Base-by-base conservation (phyloP, 2,797 vertebrate genomes). In the Rallus crepitans region DNA sequence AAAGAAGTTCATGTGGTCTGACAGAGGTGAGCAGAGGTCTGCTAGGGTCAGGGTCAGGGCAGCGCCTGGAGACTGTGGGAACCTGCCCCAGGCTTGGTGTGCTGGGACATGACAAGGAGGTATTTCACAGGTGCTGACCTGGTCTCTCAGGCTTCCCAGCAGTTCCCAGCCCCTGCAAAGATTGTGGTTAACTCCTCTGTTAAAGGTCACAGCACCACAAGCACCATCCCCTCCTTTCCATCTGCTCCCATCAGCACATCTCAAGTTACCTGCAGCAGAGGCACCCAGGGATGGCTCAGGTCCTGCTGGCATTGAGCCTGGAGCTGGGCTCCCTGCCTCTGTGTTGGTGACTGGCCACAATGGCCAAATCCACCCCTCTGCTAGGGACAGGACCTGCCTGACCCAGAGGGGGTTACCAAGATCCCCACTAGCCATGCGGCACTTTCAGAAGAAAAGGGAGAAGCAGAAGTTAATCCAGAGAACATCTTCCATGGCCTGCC, bases 261-360 rank as follows among this genome's bases (percentile, higher is more conserved):
- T 90, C 75, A 13, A 2, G 10, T 83, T 60, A 15, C 83, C 50
- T 45, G 33, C 37, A 35, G 48, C 14, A 4, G 21, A 28, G 37
- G n/a, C 12, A 27, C 57, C 55, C n/a, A 50, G 57, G 40, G 55
- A 45, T 0, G 5, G 53, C 48, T 88, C 61, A 45, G 60, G 28
- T 47, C 42, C 63, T 3, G 31, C 60, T 50, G 75, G 61, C 79
- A 89, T n/a, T 0, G 3, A 66, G 42, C 66, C 73, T 52, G 0
- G 1, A 45, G 69, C 64, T 42, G 27, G 75, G 79, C 39, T 87
- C 14, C 45, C 45, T 40, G 61, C 75, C 63, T 20, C 12, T 2
- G 1, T 8, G 4, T 18, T 28, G 48, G 35, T 27, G 27, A 37
- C 1, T 1, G 23, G 60, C 45, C 30, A 25, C 4, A 3, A 11